Percentiles rank a stretch among this genome's conserved stretches.
Evolutionary conservation across 2,888 invertebrate species (phyloP).

Genomic region (Octodonta nipae): DNA sequence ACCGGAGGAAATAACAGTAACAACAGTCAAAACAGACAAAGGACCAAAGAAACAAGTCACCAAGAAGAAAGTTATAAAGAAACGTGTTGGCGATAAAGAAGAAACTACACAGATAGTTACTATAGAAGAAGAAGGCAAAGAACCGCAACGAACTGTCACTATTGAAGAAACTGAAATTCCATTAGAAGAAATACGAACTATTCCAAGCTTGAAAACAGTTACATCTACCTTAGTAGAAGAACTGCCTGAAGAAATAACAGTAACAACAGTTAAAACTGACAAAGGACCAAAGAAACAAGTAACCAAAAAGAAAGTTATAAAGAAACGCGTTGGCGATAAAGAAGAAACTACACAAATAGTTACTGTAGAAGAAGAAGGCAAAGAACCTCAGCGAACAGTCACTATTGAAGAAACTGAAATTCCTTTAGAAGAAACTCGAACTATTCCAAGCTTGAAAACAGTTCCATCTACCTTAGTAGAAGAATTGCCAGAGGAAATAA

Average conservation of each 20-base stretch:
- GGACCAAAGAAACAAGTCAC: conserved; percentile 17
- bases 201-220: conserved; percentile 24
- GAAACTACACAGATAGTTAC: conserved; percentile 25
- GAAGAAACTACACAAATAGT: conserved; percentile 27
- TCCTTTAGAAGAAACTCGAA: conserved; percentile 14
- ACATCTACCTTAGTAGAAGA: conserved; percentile 22
- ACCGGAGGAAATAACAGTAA: conserved; percentile 18
- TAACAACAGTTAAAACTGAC: conserved; percentile 11
- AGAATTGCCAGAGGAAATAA: conserved; percentile 23
- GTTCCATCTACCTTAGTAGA: conserved; percentile 14
- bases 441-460: conserved; percentile 11
- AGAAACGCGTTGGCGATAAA: conserved; percentile 32
- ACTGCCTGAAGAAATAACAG: conserved; percentile 11
- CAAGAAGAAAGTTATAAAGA: conserved; percentile 29
- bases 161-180: conserved; percentile 21
- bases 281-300: conserved; percentile 17
- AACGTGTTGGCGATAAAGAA: conserved; percentile 27
- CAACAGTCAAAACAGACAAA: conserved; percentile 14
- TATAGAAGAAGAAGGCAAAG: conserved; percentile 24
- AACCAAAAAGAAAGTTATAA: conserved; percentile 33
- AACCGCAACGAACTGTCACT: conserved; percentile 20
- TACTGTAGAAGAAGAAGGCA: conserved; percentile 23
- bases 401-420: conserved; percentile 21
- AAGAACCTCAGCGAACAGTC: conserved; percentile 23
- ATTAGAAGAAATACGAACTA: conserved; percentile 19